phyloP scores from a whole-genome alignment of 2,888 invertebrate genomes.

The Pachydiplax longipennis region DNA sequence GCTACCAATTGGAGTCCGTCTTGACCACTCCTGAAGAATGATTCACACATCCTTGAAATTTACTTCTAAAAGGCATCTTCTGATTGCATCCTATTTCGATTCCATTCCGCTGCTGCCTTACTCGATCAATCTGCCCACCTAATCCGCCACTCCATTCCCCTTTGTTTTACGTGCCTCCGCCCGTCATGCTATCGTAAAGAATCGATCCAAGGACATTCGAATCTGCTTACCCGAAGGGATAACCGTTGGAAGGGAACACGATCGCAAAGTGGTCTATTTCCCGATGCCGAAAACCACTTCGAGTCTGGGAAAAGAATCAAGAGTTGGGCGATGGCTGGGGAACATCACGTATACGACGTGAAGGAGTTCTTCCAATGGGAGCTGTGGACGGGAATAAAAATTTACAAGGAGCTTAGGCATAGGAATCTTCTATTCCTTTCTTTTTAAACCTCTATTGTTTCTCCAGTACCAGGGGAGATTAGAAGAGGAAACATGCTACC shows the following conservation, averaged over 20 bases:
- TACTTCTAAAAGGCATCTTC: neutral
- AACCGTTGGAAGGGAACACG: neutral
- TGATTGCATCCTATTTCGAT: neutral
- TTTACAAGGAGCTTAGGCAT: neutral
- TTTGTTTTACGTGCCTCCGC: neutral
- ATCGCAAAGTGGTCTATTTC: neutral
- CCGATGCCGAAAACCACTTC: neutral
- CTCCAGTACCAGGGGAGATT: neutral
- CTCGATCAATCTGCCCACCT: neutral
- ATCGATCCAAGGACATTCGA: neutral
- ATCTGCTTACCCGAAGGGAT: neutral
- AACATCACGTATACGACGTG: neutral
- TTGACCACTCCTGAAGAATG: neutral
- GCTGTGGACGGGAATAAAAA: neutral
- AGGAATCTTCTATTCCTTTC: neutral
- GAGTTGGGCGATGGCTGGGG: neutral
- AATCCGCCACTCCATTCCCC: neutral
- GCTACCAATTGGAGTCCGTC: too few relatives aligned
- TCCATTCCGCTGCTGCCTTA: neutral
- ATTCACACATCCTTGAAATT: too few relatives aligned
- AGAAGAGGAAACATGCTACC: neutral
- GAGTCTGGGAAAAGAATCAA: neutral
- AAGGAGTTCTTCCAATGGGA: neutral
- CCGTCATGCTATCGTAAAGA: neutral
- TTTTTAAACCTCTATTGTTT: neutral